These are phyloP conservation scores for Percina caprodes DNA, from an alignment of 2,113 vertebrate species.

Conservation along the genomic window DNA sequence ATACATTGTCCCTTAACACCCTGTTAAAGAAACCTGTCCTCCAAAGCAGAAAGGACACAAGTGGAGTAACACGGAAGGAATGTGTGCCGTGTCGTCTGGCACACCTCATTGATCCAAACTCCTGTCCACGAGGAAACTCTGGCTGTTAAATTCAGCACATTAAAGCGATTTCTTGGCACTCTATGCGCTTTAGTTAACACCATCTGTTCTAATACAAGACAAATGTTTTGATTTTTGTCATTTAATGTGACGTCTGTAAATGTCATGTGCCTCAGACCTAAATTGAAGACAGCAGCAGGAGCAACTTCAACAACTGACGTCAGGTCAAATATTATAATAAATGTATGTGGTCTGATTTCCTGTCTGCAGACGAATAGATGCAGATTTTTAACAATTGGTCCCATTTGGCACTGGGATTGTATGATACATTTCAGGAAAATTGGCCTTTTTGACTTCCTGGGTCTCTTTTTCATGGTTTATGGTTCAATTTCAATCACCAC, in stretches of 20 bases:
- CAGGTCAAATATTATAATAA: not conserved
- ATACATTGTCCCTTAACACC: not conserved
- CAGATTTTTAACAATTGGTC: not conserved
- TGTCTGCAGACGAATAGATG: not conserved
- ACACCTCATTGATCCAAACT: conserved; percentile 2
- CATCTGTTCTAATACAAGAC: conserved; percentile 1
- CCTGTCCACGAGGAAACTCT: not conserved
- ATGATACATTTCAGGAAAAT: too few relatives aligned
- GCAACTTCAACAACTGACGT: not conserved
- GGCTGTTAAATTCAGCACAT: not conserved
- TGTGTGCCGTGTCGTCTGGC: not conserved
- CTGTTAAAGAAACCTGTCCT: not conserved
- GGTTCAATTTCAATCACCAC: too few relatives aligned
- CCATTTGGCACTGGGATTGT: too few relatives aligned
- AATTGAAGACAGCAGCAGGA: not conserved
- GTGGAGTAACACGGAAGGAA: conserved; percentile 37
- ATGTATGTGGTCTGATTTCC: not conserved
- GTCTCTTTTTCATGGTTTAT: too few relatives aligned
- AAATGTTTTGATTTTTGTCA: conserved; percentile 19
- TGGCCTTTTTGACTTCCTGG: too few relatives aligned
- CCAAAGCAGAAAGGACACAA: not conserved
- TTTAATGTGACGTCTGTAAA: not conserved
- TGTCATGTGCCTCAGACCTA: not conserved
- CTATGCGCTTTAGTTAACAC: not conserved
- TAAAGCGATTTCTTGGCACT: not conserved